Evolutionary conservation across 1,140 invertebrate genomes (phyloP), one percentile per base, ranked within the genome.

Genomic region (Ylistrum balloti): DNA sequence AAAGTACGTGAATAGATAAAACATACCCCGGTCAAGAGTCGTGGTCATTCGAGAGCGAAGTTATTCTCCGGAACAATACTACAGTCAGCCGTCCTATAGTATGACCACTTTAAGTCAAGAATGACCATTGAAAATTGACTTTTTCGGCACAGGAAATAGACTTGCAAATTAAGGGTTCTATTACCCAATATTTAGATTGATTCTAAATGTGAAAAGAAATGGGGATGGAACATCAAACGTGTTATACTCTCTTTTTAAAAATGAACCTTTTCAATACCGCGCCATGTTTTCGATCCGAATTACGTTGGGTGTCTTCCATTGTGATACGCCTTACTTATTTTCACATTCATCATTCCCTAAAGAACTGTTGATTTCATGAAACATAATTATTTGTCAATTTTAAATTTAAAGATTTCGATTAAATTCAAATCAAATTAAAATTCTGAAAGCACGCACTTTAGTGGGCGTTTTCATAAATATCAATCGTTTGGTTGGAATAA

Each of bases 121-220:
- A n/a, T 74, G 56, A 74, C 56, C 56, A 74, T 74, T 74, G 56
- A 74, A 74, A 74, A 74, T 74, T 74, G 56, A 74, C 56, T 74
- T 74, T 74, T 74, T 74, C 56, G 56, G 56, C 56, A 74, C 56
- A 74, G 56, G 56, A 74, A 74, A 74, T 74, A 74, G 56, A 74
- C 56, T 74, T 74, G 56, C 56, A 74, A 17, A 3, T 74, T 28
- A 74, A 17, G 56, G 22, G 5, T 74, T 28, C 22, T 74, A 74
- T 74, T 74, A 74, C 56, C 28, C 56, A 74, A 74, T 74, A 74
- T 74, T 74, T 74, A 74, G 56, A 74, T 74, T 74, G 56, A 74
- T 74, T 74, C 17, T 74, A 74, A n/a, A 28, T 74, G n/a, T 28
- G 56, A 74, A 74, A 74, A 74, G 56, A 74, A 74, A 28, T n/a